Evolutionary conservation across 2,888 invertebrate genomes (phyloP), one percentile per base, ranked within the genome.

Genomic region (Acheta domesticus): DNA sequence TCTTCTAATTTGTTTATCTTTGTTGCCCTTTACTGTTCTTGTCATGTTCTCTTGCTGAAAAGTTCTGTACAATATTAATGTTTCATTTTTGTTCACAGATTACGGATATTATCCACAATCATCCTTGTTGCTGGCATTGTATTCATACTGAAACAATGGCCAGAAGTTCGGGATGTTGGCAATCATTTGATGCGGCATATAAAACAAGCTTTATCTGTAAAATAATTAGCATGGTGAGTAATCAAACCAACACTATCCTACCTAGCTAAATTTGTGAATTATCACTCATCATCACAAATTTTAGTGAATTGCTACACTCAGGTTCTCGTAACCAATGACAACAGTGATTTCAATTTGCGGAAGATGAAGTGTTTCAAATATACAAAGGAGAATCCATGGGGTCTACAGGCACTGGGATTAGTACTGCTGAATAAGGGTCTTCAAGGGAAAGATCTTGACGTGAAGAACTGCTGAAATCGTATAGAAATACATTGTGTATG

Each of bases 61-160:
- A 36, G 36, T 36, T 36, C 5, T 36, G 36, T 36, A 8, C 5
- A 5, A 62, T 19, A 8, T 62, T 62, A 14, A 62, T 8, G 1
- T 8, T 4, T 62, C 14, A n/a, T 62, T 19, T 62, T 50, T n/a
- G 85, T 85, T 89, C 90, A 78, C 89, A 96, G 96, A 89, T 93
- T 96, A 84, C 93, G 96, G 85, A 94, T 96, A 84, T 88, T 96
- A 86, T 95, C 95, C 82, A 96, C 96, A 79, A 92, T 93, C 85
- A 87, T 94, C 83, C 93, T 94, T 83, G 93, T 96, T 82, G 91
- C 95, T 88, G 90, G 93, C 80, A 92, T 94, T 84, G 92, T 95
- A 84, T 93, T 95, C 89, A 92, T 95, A 83, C 90, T 95, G 86
- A 93, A 94, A 86, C 96, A 96, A 86, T 96, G 96, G 96, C 96